Conservation (phyloP, 2,888 invertebrate genomes). For the Troides helena region DNA sequence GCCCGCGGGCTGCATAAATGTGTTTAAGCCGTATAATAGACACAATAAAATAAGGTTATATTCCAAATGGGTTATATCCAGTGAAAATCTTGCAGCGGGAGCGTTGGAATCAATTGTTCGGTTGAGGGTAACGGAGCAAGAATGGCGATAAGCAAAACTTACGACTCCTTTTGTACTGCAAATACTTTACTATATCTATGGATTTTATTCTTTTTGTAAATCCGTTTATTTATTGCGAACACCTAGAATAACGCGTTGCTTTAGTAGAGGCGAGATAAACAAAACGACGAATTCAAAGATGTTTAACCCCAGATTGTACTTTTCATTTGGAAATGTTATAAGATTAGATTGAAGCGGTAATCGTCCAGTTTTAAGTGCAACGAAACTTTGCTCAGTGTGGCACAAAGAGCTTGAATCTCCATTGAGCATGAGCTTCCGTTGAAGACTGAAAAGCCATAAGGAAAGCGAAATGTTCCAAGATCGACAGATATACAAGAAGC, state of each 20-base stretch:
- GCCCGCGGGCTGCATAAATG: constrained; percentile 34
- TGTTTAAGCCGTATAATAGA: constrained; percentile 53
- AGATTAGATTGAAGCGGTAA: too few relatives aligned
- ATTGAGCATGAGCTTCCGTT: too few relatives aligned
- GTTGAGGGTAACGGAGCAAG: constrained; percentile 67
- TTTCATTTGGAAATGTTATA: neutral
- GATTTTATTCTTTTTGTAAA: constrained; percentile 42
- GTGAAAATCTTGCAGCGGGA: constrained; percentile 52
- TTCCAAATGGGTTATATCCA: constrained; percentile 57
- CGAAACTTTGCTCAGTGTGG: too few relatives aligned
- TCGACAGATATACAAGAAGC: too few relatives aligned
- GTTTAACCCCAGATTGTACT: neutral
- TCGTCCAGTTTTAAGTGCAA: too few relatives aligned
- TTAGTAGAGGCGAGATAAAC: constrained; percentile 15
- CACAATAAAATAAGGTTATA: constrained; percentile 67
- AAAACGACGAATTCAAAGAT: constrained; percentile 23
- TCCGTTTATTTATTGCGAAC: constrained; percentile 30
- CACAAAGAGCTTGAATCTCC: too few relatives aligned
- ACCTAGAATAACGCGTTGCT: constrained; percentile 15
- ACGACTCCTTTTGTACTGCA: constrained; percentile 68
- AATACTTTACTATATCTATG: constrained; percentile 60
- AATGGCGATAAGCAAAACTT: constrained; percentile 71
- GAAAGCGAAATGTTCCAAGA: too few relatives aligned
- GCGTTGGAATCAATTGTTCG: constrained; percentile 70
- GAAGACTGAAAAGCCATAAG: too few relatives aligned